These are phyloP conservation scores for Turritopsis rubra DNA, from an alignment of 30 jellyfish, hydroid and myxozoan species.

Conservation along the genomic window DNA sequence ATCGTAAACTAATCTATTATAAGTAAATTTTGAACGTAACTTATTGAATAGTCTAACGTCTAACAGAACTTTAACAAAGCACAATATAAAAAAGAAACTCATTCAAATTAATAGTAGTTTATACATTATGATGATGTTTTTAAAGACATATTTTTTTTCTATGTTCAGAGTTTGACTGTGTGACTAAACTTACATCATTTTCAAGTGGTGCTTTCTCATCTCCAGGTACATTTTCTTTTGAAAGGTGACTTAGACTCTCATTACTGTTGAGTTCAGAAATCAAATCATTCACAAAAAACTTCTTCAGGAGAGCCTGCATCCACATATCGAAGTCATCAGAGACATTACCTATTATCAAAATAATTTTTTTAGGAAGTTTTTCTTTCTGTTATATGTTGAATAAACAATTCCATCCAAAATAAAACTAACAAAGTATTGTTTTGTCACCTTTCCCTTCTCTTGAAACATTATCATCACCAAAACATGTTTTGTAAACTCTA, in stretches of 20 bases:
- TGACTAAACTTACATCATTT: background rate
- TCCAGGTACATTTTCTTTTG: background rate
- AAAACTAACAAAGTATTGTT: background rate
- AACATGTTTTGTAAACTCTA: slow-evolving; percentile 44
- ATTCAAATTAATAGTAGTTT: too few relatives aligned
- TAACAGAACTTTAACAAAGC: too few relatives aligned
- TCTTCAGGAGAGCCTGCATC: slow-evolving; percentile 9
- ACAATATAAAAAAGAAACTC: too few relatives aligned
- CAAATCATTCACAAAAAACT: slow-evolving; percentile 2
- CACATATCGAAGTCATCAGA: slow-evolving; percentile 21
- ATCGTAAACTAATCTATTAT: too few relatives aligned
- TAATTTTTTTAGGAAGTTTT: background rate
- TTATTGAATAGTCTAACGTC: too few relatives aligned
- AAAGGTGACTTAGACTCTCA: background rate
- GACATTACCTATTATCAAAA: slow-evolving; percentile 8
- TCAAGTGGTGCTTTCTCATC: slow-evolving; percentile 6
- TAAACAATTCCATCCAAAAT: too few relatives aligned
- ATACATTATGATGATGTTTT: too few relatives aligned
- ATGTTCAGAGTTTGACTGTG: too few relatives aligned
- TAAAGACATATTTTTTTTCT: too few relatives aligned
- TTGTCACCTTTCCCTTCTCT: slow-evolving; percentile 16
- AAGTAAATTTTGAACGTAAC: too few relatives aligned
- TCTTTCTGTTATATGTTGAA: too few relatives aligned
- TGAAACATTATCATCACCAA: slow-evolving; percentile 84
- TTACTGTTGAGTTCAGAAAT: background rate